Evolutionary conservation across 2,113 vertebrate species (phyloP), one percentile per base, ranked within the genome.

Genomic region (Callochromis pleurospilus): DNA sequence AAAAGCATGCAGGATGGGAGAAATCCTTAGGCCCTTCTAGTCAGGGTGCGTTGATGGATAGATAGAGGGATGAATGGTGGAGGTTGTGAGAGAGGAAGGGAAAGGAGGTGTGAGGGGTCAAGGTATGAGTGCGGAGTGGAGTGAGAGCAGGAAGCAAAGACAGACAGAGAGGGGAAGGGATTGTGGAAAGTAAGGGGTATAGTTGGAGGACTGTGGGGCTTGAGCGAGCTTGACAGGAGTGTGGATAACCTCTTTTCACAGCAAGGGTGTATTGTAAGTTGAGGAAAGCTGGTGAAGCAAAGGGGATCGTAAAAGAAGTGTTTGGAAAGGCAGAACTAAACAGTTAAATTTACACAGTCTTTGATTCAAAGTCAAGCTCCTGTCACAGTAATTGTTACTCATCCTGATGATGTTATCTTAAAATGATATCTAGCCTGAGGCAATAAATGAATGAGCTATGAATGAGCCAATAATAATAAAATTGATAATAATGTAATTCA

Each of bases 11-110:
- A 58, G 77, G 86, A 87, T 36, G 56, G 93, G 92, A 94, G 95
- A 96, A 96, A 96, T 47, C 94, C 95, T 94, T 91, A 90, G 93
- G 95, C 79, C 70, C 94, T 96, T 95, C 95, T 94, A 93, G 95
- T 94, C 94, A 92, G 94, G 95, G 91, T 65, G 86, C 84, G 95
- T 95, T 96, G 96, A 97, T 94, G 95, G 97, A 97, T 96, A 92
- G 97, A 96, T 90, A 92, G 91, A 84, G 89, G 94, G 94, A 81
- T 83, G 85, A 86, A 86, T 86, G 87, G 95, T 93, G 94, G 96
- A 96, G 95, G 93, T 96, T 95, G 92, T 86, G 92, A 93, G 93
- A 85, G 95, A 89, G 88, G 82, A 89, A 90, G 91, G 90, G 54
- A n/a, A 77, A 77, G 73, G 73, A 77, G 73, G 79, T 56, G 79